These are phyloP conservation scores for Coranthus polyacanthus DNA, from an alignment of 2,797 vertebrate genomes.

Conservation along the genomic window DNA sequence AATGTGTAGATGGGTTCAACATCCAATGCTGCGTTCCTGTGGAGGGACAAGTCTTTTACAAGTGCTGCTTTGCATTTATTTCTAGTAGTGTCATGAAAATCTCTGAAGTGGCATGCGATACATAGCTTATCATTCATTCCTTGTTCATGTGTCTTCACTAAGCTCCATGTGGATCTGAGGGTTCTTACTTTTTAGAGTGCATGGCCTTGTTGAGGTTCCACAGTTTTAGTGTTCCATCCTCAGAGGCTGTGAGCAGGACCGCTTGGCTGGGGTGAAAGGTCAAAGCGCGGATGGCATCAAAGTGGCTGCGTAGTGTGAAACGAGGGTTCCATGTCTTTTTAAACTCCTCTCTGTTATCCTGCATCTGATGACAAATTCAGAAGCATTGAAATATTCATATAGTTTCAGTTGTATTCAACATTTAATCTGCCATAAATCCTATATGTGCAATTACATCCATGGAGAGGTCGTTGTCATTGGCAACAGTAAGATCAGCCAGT, in stretches of 20 bases:
- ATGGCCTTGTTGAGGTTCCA: slow-evolving; percentile 95
- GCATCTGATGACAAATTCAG: slow-evolving; percentile 78
- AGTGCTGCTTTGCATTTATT: neutral
- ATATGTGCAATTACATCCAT: slow-evolving; percentile 87
- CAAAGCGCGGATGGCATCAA: slow-evolving; percentile 91
- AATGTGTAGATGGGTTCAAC: slow-evolving; percentile 94
- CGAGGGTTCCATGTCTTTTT: slow-evolving; percentile 95
- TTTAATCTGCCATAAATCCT: neutral
- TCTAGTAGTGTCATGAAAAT: neutral
- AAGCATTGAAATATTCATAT: neutral
- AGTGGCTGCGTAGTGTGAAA: slow-evolving; percentile 93
- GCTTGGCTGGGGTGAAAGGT: slow-evolving; percentile 91
- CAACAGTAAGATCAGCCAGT: slow-evolving; percentile 93
- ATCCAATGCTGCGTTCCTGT: slow-evolving; percentile 90
- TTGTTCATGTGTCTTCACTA: neutral
- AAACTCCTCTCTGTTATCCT: slow-evolving; percentile 90
- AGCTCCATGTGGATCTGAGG: neutral
- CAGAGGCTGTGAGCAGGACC: slow-evolving; percentile 90
- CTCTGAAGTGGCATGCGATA: too few species aligned
- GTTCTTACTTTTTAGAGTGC: slow-evolving; percentile 90
- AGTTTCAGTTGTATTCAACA: neutral
- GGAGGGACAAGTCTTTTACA: slow-evolving; percentile 17
- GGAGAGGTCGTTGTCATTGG: slow-evolving; percentile 93
- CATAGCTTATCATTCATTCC: neutral
- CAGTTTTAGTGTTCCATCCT: slow-evolving; percentile 92